Evolutionary conservation across 2,113 vertebrate species (phyloP), one percentile per base, ranked within the genome.

Genomic region (Tragulus kanchil): DNA sequence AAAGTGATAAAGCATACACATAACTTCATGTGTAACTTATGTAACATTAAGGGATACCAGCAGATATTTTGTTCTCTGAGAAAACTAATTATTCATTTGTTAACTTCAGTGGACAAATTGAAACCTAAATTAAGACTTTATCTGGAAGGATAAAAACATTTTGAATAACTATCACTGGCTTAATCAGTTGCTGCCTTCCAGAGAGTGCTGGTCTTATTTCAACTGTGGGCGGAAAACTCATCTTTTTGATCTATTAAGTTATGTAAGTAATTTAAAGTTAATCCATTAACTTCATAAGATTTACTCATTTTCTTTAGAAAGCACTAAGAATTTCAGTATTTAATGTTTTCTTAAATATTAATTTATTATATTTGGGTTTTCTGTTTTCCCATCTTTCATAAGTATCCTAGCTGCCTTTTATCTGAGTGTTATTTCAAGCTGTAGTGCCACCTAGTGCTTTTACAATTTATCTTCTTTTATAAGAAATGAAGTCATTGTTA

Each of bases 391-490:
- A 26, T 65, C 10, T 86, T 26, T 52, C 52, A 61, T 59, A 25
- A 17, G 6, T 31, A 61, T 78, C 28, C 82, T 77, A 86, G 23
- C 16, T 50, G 21, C 48, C 21, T 79, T 94, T 94, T 54, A 91
- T 26, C 26, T 62, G 50, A 85, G 64, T 54, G 81, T 95, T 93
- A 94, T 65, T 97, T 95, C 96, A 88, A 96, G 69, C 96, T 97
- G 19, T 87, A 98, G 95, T 79, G 97, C 97, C 97, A 97, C 83
- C 97, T 98, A 97, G 95, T 97, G 97, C 95, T 93, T 83, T 65
- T 28, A 36, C 3, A 87, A 25, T 26, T 84, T 89, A 73, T 36
- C 26, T 81, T 45, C 15, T 10, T 69, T 64, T 94, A 48, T 78
- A 86, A 78, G 56, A 90, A 71, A 61, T 56, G 25, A 64, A 58